A percentile compares a stretch with the other conserved stretches of the same genome.
These are phyloP conservation scores for Percina caprodes DNA, from an alignment of 2,113 vertebrate species.

Conservation along the genomic window DNA sequence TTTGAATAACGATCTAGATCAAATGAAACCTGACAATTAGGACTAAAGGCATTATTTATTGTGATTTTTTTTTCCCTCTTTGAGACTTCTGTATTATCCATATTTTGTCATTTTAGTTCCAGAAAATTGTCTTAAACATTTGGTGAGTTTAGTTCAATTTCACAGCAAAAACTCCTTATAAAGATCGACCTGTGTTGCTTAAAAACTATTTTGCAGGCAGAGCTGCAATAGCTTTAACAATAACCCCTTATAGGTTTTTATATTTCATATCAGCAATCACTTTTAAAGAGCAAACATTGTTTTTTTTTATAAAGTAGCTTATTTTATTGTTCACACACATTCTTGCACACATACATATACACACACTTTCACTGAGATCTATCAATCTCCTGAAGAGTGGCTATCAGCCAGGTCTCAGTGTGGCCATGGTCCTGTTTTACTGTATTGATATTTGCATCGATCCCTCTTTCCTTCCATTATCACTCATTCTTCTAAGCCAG, in stretches of 20 bases:
- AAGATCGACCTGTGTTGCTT: background rate
- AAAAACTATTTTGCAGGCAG: background rate
- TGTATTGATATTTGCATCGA: conserved; percentile 81
- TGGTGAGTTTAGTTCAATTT: background rate
- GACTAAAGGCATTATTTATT: conserved; percentile 29
- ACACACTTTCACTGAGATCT: conserved; percentile 23
- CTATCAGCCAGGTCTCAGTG: conserved; percentile 57
- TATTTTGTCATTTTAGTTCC: background rate
- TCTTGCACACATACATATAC: conserved; percentile 8
- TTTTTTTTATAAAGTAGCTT: conserved; percentile 17
- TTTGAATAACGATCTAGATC: conserved; percentile 36
- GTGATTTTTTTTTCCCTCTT: conserved; percentile 7
- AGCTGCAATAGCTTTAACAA: background rate
- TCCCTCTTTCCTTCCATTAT: conserved; percentile 74
- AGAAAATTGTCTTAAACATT: background rate
- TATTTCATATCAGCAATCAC: conserved; percentile 12
- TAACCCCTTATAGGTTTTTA: conserved; percentile 16
- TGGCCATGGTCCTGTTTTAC: conserved; percentile 60
- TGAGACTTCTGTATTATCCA: background rate
- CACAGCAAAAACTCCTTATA: background rate
- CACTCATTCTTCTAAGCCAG: conserved; percentile 59
- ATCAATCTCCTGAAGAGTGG: conserved; percentile 51
- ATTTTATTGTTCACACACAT: conserved; percentile 13
- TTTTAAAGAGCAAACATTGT: conserved; percentile 16
- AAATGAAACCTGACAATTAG: conserved; percentile 39